Evolutionary conservation across 1,140 invertebrate genomes (phyloP).

Genomic region (Zophobas atratus): DNA sequence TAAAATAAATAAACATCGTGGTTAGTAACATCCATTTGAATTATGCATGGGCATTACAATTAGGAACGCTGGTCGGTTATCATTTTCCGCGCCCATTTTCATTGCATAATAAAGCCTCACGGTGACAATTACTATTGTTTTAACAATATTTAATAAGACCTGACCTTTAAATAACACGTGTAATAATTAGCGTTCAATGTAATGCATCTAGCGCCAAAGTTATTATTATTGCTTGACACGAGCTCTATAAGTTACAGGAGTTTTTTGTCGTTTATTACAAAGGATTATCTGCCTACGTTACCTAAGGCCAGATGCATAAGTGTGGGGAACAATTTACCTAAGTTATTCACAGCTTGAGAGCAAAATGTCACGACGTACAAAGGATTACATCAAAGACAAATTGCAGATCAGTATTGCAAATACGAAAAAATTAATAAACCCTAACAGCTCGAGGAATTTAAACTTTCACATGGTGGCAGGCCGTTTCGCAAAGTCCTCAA

Average conservation of each 20-base stretch:
- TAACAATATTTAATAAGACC: conserved; percentile 38
- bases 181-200: conserved; percentile 21
- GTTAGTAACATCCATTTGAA: conserved; percentile 23
- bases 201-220: conserved; percentile 7
- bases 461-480: too few relatives aligned
- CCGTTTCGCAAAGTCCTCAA: too few relatives aligned
- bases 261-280: conserved; percentile 14
- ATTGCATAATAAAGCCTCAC: conserved; percentile 41
- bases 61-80: conserved; percentile 25
- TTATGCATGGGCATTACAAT: conserved; percentile 40
- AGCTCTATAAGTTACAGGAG: conserved; percentile 12
- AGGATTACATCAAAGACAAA: background rate
- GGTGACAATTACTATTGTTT: conserved; percentile 48
- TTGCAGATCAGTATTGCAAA: background rate
- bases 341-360: conserved; percentile 8
- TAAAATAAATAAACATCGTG: conserved; percentile 36
- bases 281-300: conserved; percentile 10
- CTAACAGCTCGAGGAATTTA: too few relatives aligned
- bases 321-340: conserved; percentile 14
- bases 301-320: conserved; percentile 24
- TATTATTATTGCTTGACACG: conserved; percentile 35
- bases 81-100: conserved; percentile 43
- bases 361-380: conserved; percentile 16
- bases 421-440: background rate
- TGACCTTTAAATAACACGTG: conserved; percentile 44